Base-by-base conservation (phyloP, 2,888 invertebrate genomes). In the Halictus quadricinctus region DNA sequence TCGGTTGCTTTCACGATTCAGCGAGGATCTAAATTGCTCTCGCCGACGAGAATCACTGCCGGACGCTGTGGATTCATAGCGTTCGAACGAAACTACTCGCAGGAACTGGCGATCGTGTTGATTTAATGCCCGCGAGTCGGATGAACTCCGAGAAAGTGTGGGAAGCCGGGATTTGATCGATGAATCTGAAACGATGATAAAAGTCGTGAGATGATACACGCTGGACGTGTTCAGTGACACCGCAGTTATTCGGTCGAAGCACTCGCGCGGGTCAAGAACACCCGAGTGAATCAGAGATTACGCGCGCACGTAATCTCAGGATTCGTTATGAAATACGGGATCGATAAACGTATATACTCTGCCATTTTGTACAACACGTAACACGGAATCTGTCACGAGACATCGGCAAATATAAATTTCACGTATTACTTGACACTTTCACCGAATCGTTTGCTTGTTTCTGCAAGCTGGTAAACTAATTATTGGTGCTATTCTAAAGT, bases 91-190 rank as follows among this genome's bases (percentile, higher is more conserved):
- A 76, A 48, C 48, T 64, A 25, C 54, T 54, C 10, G 21, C 36
- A 54, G 79, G 66, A 72, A 78, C 64, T 46, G n/a, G 21, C 60
- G 25, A 50, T 48, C 64, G 79, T 8, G 18, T 69, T 69, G 79
- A 74, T 41, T 78, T 77, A 77, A 64, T 50, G 66, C 64, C 8
- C 43, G 41, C 36, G 7, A 69, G 69, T 41, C 69, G 69, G 41
- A 41, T n/a, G 41, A 21, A 43, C 69, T 43, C 12, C 43, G n/a
- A 43, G 69, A 69, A 69, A 69, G 69, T 69, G 69, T 69, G 69
- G 69, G 69, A 69, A 69, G 13, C 3, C 21, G n/a, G 13, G 36
- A 12, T 43, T 43, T 69, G 69, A 69, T 69, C 21, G 43, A 69
- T 41, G 41, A 41, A 10, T 41, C 41, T 69, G 2, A 69, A 36